Percentiles rank a stretch among this genome's conserved stretches.
These are phyloP conservation scores for Balaenoptera acutorostrata DNA, from an alignment of 2,113 vertebrate species.

Conservation along the genomic window DNA sequence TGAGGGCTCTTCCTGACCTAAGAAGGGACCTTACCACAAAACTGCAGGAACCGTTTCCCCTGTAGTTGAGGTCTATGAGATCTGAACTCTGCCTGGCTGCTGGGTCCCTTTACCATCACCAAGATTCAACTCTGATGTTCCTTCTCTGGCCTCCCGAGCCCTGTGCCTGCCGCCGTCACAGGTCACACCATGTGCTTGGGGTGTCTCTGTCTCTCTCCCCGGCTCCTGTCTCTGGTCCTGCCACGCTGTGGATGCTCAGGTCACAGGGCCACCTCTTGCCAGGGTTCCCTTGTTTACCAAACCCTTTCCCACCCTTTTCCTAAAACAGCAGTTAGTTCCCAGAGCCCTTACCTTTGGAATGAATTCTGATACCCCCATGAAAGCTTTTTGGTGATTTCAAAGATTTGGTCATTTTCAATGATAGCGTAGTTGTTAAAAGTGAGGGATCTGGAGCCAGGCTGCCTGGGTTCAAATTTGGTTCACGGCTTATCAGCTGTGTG, in stretches of 20 bases:
- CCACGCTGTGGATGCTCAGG: neutral
- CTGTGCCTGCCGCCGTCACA: neutral
- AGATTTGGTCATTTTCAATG: neutral
- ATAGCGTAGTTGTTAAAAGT: neutral
- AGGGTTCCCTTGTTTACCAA: neutral
- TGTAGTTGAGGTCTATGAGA: rapidly evolving
- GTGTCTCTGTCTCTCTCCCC: neutral
- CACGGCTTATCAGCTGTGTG: neutral
- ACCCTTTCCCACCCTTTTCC: neutral
- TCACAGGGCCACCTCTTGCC: neutral
- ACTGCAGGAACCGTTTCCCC: neutral
- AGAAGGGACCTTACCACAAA: neutral
- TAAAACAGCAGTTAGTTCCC: neutral
- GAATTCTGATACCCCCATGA: neutral
- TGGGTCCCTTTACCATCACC: neutral
- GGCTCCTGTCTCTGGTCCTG: neutral
- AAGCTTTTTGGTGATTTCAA: neutral
- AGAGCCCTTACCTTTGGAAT: neutral
- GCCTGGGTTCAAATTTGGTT: neutral
- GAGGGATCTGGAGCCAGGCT: neutral
- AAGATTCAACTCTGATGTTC: neutral
- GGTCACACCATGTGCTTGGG: rapidly evolving
- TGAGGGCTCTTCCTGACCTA: neutral
- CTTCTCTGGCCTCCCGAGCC: neutral
- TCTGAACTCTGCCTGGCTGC: neutral